Conservation (phyloP, 2,113 vertebrate genomes). For the Oreochromis aureus region DNA sequence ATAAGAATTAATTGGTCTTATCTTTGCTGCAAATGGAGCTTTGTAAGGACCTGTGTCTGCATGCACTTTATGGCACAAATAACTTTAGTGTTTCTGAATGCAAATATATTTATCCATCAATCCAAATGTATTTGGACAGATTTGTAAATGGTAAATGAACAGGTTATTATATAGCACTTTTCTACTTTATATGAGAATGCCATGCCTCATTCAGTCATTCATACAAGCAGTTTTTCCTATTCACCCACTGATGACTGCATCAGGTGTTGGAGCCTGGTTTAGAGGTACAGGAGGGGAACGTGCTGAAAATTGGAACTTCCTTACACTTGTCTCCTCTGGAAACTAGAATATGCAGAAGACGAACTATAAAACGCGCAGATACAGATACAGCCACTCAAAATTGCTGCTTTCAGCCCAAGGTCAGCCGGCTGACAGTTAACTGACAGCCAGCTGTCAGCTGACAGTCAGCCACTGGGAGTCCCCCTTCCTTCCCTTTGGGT, state of each 20-base stretch:
- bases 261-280: neutral
- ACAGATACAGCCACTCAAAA: neutral
- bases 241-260: neutral
- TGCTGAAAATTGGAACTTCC: neutral
- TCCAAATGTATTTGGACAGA: neutral
- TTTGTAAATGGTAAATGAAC: neutral
- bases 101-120: neutral
- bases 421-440: neutral
- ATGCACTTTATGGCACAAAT: neutral
- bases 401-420: neutral
- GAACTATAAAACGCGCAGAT: neutral
- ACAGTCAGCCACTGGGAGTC: neutral
- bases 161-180: neutral
- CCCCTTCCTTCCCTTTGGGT: neutral
- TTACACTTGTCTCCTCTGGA: neutral
- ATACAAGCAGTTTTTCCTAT: neutral
- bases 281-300: neutral
- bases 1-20: conserved; percentile 3
- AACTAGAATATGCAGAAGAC: neutral
- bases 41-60: neutral
- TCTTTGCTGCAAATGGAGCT: neutral
- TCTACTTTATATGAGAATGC: neutral
- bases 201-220: neutral
- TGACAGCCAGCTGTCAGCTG: neutral
- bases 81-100: neutral